These are phyloP conservation scores for Notoglanidium macrostoma DNA, from an alignment of 2,797 vertebrate genomes.

Conservation along the genomic window DNA sequence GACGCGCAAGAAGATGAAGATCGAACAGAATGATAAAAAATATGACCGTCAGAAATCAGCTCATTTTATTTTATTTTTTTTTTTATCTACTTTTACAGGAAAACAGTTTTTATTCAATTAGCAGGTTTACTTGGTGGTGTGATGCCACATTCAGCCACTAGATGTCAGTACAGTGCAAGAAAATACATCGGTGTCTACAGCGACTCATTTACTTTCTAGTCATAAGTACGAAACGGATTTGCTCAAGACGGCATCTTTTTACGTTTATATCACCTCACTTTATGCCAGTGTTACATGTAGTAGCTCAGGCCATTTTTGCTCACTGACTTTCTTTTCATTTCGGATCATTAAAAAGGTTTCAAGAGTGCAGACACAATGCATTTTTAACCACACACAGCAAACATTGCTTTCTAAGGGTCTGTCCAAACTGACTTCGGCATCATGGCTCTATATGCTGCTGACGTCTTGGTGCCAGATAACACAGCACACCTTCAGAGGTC, in stretches of 20 bases:
- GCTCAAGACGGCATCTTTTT: background rate
- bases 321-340: background rate
- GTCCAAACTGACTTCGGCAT: background rate
- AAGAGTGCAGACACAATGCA: background rate
- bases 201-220: no score
- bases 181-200: background rate
- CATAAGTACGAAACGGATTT: background rate
- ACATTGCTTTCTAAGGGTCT: background rate
- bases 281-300: background rate
- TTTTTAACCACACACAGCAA: background rate
- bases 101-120: background rate
- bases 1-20: background rate
- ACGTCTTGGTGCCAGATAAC: no score
- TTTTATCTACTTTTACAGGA: no score
- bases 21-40: background rate
- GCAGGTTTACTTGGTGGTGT: background rate
- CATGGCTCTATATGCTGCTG: no score
- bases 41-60: background rate
- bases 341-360: background rate
- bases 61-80: no score
- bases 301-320: background rate
- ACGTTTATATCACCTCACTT: background rate
- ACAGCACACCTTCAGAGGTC: no score
- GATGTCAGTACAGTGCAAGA: background rate
- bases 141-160: constrained; percentile 9